Base-by-base conservation (phyloP, 2,113 vertebrate genomes). In the Herpailurus yagouaroundi region DNA sequence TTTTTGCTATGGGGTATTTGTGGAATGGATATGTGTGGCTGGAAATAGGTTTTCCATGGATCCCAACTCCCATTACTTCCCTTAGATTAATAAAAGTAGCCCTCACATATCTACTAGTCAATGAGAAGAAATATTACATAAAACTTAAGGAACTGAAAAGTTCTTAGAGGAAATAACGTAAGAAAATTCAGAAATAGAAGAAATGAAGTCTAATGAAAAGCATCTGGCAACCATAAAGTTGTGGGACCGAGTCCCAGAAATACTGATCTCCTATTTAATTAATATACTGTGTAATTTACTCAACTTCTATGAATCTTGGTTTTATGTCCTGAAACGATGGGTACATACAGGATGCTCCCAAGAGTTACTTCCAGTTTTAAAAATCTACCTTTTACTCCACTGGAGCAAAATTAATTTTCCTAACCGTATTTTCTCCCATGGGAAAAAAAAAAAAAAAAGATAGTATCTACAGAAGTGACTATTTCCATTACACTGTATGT, bases 361-460 rank as follows among this genome's bases (percentile, higher is more conserved):
- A 60, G 27, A 21, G 10, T 69, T n/a, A 84, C 45, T 55, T 60
- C 15, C 13, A n/a, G 1, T 92, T 90, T 84, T 10, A 84, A 82
- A 71, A 69, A 25, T 85, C 64, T 74, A 80, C 3, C 4, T 81
- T 87, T 55, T 89, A 52, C 16, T 80, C 12, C 3, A 63, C 1
- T 80, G 13, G 33, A 41, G 4, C 8, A 79, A 21, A 94, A 96
- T 68, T 60, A 81, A 76, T 60, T 79, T 96, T 38, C 15, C 45
- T 74, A 89, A 74, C 63, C 15, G 4, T 87, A 88, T 48, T 50
- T 57, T 66, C 14, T 79, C 4, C 60, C 25, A 63, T 55, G 64
- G 84, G 36, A 36, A 36, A 10, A 60, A 97, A 79, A 97, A 33
- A 74, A 97, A 79, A 97, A 77, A 36, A 77, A 91, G 38, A 48